phyloP scores from a whole-genome alignment of 2,113 vertebrate species.

The Phasianus colchicus region DNA sequence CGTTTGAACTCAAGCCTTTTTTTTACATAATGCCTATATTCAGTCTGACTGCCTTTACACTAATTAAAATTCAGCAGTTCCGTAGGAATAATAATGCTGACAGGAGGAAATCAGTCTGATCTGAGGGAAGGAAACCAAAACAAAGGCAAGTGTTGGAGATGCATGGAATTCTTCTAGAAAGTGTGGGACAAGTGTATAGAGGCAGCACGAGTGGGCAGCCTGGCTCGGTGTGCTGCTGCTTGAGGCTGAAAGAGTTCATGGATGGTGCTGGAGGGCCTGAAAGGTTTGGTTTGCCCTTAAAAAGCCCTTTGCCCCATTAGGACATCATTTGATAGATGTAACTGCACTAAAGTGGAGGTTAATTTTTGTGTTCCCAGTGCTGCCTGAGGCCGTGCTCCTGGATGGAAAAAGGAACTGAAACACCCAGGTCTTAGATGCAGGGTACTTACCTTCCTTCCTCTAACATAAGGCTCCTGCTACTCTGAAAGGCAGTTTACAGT shows the following conservation, averaged over 20 bases:
- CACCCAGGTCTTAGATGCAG: not conserved
- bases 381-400: constrained; percentile 38
- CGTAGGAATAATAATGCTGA: constrained; percentile 23
- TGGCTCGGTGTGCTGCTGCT: not conserved
- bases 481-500: constrained; percentile 60
- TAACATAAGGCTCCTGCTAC: not conserved
- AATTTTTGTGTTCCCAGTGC: constrained; percentile 20
- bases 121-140: not conserved
- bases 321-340: not conserved
- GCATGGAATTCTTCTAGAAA: not conserved
- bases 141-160: constrained; percentile 1
- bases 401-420: constrained; percentile 62
- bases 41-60: constrained; percentile 27
- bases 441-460: constrained; percentile 21
- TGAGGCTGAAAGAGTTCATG: not conserved
- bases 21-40: constrained; percentile 43
- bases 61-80: constrained; percentile 49
- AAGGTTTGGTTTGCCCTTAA: constrained; percentile 37
- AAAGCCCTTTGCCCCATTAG: constrained; percentile 13
- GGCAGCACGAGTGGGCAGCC: not conserved
- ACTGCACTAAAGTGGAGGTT: not conserved
- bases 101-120: constrained; percentile 34
- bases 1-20: constrained; percentile 17
- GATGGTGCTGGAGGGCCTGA: not conserved
- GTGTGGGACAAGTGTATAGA: constrained; percentile 19